Base-by-base conservation (phyloP, 2,113 vertebrate genomes). In the Clarias magur region DNA sequence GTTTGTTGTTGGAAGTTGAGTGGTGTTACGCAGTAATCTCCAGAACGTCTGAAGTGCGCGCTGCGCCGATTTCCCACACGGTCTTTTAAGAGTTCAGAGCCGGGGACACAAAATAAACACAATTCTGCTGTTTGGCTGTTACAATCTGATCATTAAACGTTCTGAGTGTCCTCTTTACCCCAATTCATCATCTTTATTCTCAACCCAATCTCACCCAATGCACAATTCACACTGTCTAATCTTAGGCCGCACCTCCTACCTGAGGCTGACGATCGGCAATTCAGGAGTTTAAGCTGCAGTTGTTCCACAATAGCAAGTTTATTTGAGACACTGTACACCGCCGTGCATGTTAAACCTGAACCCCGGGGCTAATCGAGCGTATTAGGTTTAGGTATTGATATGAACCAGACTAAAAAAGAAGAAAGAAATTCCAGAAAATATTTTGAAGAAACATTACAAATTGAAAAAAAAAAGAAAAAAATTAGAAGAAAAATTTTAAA, bases 1-100 rank as follows among this genome's bases (percentile, higher is more conserved):
- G 86, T 90, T 87, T 88, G 84, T 89, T 89, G 86, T 53, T 85
- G 65, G 82, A 85, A 88, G 82, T 84, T 81, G 59, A 67, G 86
- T 25, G 48, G 85, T 84, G 85, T 59, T 85, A 82, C 13, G 17
- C 21, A 23, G 13, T 86, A 76, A 88, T 88, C 82, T 84, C 73
- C 68, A 25, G n/a, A 38, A 21, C 38, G 65, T 89, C 88, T 89
- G 88, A 89, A 89, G 81, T 48, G 38, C 38, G 56, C 25, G 1
- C 54, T 54, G 60, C 34, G 2, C 27, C 27, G 56, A 76, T 84
- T 88, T 81, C 82, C 83, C 67, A 38, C 62, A 84, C 13, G 56
- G 21, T 85, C 80, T 63, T 85, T 87, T 87, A 54, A 72, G 59
- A 79, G 59, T 54, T 86, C 60, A 80, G 38, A 68, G 38, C n/a